Base-by-base conservation (phyloP, 1,140 invertebrate genomes). In the Homalodisca vitripennis region DNA sequence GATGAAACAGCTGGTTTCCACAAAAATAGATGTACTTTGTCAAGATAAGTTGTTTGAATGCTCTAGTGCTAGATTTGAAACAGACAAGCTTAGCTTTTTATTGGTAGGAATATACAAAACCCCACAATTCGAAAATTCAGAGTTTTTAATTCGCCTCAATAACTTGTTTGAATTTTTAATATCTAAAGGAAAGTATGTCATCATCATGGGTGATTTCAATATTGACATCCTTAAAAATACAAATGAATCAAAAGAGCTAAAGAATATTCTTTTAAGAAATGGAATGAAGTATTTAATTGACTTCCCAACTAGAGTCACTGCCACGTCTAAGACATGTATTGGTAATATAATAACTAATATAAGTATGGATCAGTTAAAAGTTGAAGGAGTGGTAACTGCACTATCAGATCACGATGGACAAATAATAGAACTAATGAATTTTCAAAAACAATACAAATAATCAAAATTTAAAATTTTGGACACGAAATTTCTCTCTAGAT, bases 251-350 rank as follows among this genome's bases (percentile, higher is more conserved):
- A 12, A 53, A 53, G 3, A n/a, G 6, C 20, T n/a, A 12, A 53
- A 53, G 22, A 53, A 53, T 53, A 53, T 53, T 53, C 48, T 53
- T n/a, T n/a, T 41, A 41, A 41, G 34, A 41, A 17, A 6, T 17
- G 17, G 34, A 10, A 10, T 41, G 6, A 6, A 53, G 6, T 62
- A 62, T 62, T 31, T 29, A 62, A 13, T 27, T 26, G 30, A 27
- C 57, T 29, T 62, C 20, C 24, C 24, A 24, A 27, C 57, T 26
- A 31, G 27, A 27, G 13, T 29, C 10, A 27, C 29, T 13, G 12
- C 13, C 13, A 29, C 6, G 6, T 10, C 29, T 62, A 12, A 3
- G 10, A 62, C 26, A 6, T 3, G 3, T 12, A 62, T 29, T 26
- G 22, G 13, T 62, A 31, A 6, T 30, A 29, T 62, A 26, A 3